These are phyloP conservation scores for Zaprionus ornatus DNA, from an alignment of 1,140 invertebrate species.

Conservation along the genomic window DNA sequence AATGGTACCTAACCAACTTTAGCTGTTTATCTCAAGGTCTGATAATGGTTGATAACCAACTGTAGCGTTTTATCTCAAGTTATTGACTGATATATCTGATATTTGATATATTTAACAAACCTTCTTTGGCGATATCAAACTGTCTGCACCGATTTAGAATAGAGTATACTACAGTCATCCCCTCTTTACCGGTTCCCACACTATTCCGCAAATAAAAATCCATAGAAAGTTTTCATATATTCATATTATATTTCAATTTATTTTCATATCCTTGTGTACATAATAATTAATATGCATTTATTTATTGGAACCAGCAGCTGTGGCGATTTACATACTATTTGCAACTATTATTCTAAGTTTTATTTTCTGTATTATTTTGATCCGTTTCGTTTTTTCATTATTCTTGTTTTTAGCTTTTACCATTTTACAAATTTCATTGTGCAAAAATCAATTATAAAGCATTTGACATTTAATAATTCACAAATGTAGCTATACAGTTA, in stretches of 20 bases:
- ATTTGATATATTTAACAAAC: not conserved
- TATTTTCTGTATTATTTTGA: slow-evolving; percentile 21
- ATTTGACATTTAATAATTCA: slow-evolving; percentile 48
- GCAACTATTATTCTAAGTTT: slow-evolving; percentile 44
- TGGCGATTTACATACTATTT: slow-evolving; percentile 65
- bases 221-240: slow-evolving; percentile 5
- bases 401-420: slow-evolving; percentile 19
- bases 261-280: slow-evolving; percentile 41
- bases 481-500: slow-evolving; percentile 42
- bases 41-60: no score
- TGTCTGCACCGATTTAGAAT: not conserved
- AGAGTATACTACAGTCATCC: not conserved
- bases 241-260: slow-evolving; percentile 57
- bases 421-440: slow-evolving; percentile 56
- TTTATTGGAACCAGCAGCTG: slow-evolving; percentile 45
- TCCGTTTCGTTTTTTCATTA: slow-evolving; percentile 26
- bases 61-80: no score
- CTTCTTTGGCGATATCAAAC: not conserved
- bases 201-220: not conserved
- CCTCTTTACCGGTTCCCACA: not conserved
- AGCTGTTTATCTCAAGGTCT: no score
- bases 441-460: slow-evolving; percentile 74
- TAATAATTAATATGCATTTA: slow-evolving; percentile 54
- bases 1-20: not conserved
- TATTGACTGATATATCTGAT: no score